phyloP scores from a whole-genome alignment of 2,113 vertebrate genomes.

The Vulpes lagopus region DNA sequence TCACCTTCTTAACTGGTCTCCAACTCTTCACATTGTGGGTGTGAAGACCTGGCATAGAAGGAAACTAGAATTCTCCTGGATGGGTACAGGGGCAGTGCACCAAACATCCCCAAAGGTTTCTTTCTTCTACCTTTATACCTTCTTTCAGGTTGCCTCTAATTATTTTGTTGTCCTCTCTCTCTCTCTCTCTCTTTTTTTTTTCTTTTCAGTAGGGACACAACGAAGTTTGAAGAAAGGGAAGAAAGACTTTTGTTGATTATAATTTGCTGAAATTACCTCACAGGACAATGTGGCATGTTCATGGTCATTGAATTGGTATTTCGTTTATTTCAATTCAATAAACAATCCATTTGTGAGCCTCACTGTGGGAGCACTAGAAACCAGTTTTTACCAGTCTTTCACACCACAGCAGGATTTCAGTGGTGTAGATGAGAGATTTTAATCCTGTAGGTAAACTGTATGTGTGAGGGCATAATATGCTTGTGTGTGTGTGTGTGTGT shows the following conservation, averaged over 20 bases:
- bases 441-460: not conserved
- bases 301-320: not conserved
- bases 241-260: not conserved
- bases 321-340: slow-evolving; percentile 1
- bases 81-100: not conserved
- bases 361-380: not conserved
- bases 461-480: not conserved
- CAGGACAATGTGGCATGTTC: not conserved
- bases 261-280: not conserved
- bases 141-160: not conserved
- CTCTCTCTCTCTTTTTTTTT: too few species aligned
- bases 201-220: not conserved
- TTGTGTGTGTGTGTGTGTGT: not conserved
- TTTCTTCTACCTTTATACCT: not conserved
- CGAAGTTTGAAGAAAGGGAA: not conserved
- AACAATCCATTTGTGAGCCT: not conserved
- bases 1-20: rapidly evolving
- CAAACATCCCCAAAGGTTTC: not conserved
- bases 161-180: not conserved
- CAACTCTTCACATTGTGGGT: not conserved
- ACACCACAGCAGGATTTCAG: not conserved
- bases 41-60: not conserved
- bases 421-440: not conserved
- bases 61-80: not conserved
- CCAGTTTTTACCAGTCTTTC: not conserved